Conservation (phyloP, 53 echinoderm and acorn worm genomes). For the Crossaster papposus region DNA sequence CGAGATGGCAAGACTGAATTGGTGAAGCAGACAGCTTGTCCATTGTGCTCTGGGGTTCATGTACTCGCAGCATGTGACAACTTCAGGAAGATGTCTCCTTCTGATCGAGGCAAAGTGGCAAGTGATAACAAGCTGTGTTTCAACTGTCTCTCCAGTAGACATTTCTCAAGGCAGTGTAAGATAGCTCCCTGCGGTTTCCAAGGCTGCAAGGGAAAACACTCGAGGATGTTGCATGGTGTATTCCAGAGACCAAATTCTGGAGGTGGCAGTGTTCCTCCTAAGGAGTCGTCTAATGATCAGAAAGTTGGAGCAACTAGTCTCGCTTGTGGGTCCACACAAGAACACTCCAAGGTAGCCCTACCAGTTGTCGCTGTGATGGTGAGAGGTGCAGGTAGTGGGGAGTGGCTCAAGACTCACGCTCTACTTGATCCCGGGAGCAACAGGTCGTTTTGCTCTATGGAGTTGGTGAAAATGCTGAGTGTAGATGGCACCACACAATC, state of each 20-base stretch:
- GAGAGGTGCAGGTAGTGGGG: neutral
- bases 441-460: slow-evolving; percentile 15
- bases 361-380: slow-evolving; percentile 17
- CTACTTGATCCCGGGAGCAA: slow-evolving; percentile 21
- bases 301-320: neutral
- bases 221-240: neutral
- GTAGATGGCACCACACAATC: neutral
- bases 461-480: neutral
- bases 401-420: slow-evolving; percentile 1
- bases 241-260: neutral
- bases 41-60: neutral
- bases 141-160: slow-evolving; percentile 11
- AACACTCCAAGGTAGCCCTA: slow-evolving; percentile 26
- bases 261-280: neutral
- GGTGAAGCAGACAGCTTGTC: neutral
- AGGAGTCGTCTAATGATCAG: neutral
- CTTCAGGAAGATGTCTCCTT: slow-evolving; percentile 4
- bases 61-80: neutral
- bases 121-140: slow-evolving; percentile 8
- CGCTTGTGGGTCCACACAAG: slow-evolving; percentile 13
- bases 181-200: neutral
- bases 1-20: neutral
- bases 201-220: neutral
- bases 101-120: neutral
- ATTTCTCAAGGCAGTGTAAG: neutral